Conservation (phyloP, 2,113 vertebrate species). For the Andinoacara biseriatus region DNA sequence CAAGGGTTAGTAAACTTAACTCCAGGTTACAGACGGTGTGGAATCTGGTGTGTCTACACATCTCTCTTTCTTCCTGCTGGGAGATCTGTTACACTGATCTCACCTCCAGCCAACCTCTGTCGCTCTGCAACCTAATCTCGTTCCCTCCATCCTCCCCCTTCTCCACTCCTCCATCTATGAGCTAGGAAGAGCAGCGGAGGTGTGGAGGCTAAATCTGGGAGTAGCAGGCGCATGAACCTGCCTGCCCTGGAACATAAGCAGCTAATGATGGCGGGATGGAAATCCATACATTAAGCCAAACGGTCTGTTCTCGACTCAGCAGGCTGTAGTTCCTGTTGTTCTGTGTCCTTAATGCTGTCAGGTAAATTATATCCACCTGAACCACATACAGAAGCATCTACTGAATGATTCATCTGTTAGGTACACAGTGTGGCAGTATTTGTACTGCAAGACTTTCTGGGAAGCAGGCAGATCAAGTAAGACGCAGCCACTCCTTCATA, state of each 20-base stretch:
- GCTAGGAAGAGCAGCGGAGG: background rate
- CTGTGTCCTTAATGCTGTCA: background rate
- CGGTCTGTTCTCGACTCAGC: background rate
- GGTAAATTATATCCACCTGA: background rate
- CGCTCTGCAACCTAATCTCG: constrained; percentile 64
- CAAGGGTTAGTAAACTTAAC: background rate
- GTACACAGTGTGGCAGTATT: background rate
- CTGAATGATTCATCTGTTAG: background rate
- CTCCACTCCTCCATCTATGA: background rate
- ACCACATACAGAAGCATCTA: background rate
- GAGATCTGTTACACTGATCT: constrained; percentile 63
- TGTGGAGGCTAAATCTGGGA: constrained; percentile 51
- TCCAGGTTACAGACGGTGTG: background rate
- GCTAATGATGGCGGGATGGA: constrained; percentile 58
- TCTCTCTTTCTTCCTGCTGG: constrained; percentile 54
- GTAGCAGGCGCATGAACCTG: constrained; percentile 28
- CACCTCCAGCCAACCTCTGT: constrained; percentile 72
- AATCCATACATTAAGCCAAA: constrained; percentile 34
- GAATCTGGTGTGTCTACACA: constrained; percentile 18
- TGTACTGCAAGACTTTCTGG: background rate
- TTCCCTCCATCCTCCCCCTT: background rate
- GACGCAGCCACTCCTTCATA: background rate
- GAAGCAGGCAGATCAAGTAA: background rate
- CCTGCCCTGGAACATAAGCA: constrained; percentile 38
- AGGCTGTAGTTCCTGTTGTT: background rate